Evolutionary conservation across 2,888 invertebrate species (phyloP), one percentile per base, ranked within the genome.

Genomic region (Schizaphis graminum): DNA sequence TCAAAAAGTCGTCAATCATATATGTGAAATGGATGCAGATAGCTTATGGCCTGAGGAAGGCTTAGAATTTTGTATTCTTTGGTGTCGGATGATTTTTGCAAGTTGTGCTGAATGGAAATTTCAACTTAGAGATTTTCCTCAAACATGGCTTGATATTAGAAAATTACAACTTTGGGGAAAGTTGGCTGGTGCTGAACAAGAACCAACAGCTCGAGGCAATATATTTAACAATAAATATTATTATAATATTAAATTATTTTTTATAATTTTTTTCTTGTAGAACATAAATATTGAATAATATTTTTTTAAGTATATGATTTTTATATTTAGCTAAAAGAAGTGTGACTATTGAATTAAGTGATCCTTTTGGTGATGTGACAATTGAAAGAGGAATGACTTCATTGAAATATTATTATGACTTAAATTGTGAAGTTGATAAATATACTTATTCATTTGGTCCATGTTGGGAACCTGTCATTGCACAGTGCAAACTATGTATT

Each of bases 381-480:
- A 97, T 99, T 26, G 98, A 99, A 96, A 97, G 99, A 94, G 98
- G 98, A 95, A 98, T 99, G 98, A 98, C 98, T 91, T 97, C 99
- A 0, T 96, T 99, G 86, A 99, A 99, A 96, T 99, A 98, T 96
- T 99, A 99, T 96, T 99, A 99, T 96, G 99, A 99, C 96, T 97
- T 99, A 94, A 99, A 98, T 96, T 98, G 98, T 96, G 99, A 99
- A 96, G 97, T 99, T 95, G 97, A 98, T 92, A 97, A 98, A 95
- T 98, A 97, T 95, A 98, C 98, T 95, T 98, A 99, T 96, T 99
- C 99, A 0, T 99, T 99, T 96, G 99, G 99, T 0, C 99, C 99
- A 0, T 99, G 99, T 96, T 99, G 99, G 99, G 99, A 99, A 95
- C 99, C 99, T 0, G 98, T 98, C 35, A 97, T 99, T 94, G 98